Percentiles rank a stretch among this genome's conserved stretches.
phyloP scores from a whole-genome alignment of 2,113 vertebrate genomes.

The Clupea harengus region DNA sequence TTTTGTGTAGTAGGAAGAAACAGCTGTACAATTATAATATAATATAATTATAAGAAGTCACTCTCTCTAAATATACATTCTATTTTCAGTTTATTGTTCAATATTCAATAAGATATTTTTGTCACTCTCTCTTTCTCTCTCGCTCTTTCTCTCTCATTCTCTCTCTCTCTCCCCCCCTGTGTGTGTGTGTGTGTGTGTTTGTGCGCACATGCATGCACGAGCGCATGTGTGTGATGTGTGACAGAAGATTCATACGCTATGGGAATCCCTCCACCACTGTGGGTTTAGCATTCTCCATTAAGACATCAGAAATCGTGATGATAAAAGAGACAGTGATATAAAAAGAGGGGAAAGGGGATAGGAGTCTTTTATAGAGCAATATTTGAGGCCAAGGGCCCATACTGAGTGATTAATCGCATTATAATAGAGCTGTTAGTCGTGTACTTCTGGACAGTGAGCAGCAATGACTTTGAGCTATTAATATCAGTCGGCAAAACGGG shows the following conservation, averaged over 20 bases:
- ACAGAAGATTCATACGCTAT: neutral
- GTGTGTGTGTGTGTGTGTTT: too few species aligned
- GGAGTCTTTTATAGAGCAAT: neutral
- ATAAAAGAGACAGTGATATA: constrained; percentile 32
- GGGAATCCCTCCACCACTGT: neutral
- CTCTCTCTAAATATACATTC: neutral
- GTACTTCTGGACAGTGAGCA: neutral
- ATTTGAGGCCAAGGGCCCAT: neutral
- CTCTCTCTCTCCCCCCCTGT: too few species aligned
- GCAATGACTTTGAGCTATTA: neutral
- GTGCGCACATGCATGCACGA: too few species aligned
- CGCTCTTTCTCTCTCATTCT: neutral
- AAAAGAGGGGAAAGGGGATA: constrained; percentile 14
- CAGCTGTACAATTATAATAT: too few species aligned
- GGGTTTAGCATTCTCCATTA: neutral
- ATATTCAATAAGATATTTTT: too few species aligned
- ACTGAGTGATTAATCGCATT: neutral
- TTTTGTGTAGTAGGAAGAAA: too few species aligned
- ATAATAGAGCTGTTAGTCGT: neutral
- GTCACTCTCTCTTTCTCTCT: neutral
- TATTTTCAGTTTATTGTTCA: too few species aligned
- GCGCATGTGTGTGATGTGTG: neutral
- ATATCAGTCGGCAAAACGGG: neutral
- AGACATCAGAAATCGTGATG: constrained; percentile 6
- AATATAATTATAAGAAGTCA: too few species aligned